A percentile compares a stretch with the other conserved stretches of the same genome.
Conservation (phyloP, 2,888 invertebrate species). For the Papilio elwesi region DNA sequence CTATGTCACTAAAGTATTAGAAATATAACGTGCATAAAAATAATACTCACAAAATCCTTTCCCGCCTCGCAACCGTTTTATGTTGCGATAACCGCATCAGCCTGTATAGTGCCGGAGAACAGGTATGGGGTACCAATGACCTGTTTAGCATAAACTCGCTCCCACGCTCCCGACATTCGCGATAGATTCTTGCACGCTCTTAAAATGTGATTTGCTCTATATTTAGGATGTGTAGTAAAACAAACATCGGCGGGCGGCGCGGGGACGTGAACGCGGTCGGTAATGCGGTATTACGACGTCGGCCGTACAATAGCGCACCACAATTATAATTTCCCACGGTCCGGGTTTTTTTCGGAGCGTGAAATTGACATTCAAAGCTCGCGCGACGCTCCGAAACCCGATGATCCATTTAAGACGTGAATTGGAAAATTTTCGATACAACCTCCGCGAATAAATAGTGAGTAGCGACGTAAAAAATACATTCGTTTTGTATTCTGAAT, state of each 20-base stretch:
- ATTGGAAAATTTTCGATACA: slow-evolving; percentile 30
- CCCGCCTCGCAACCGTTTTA: background rate
- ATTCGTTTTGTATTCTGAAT: too few species aligned
- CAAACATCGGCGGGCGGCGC: slow-evolving; percentile 74
- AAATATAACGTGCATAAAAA: background rate
- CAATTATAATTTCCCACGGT: slow-evolving; percentile 67
- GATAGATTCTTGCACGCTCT: slow-evolving; percentile 83
- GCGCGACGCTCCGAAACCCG: slow-evolving; percentile 18
- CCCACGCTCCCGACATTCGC: slow-evolving; percentile 74
- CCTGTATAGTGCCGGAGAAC: slow-evolving; percentile 67
- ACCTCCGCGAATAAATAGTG: slow-evolving; percentile 14
- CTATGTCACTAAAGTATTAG: background rate
- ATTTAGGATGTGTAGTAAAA: slow-evolving; percentile 81
- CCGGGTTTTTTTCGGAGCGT: slow-evolving; percentile 53
- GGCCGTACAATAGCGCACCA: slow-evolving; percentile 49
- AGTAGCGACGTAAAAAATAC: too few species aligned
- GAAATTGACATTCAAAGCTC: slow-evolving; percentile 45
- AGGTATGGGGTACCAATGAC: slow-evolving; percentile 81
- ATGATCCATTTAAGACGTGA: slow-evolving; percentile 41
- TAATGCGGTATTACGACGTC: slow-evolving; percentile 48
- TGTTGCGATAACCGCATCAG: slow-evolving; percentile 48
- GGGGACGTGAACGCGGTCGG: slow-evolving; percentile 64
- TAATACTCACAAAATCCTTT: background rate
- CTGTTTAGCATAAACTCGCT: slow-evolving; percentile 80
- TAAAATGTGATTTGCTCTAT: slow-evolving; percentile 81